These are phyloP conservation scores for Drosophila subquinaria DNA, from an alignment of 2,888 invertebrate species.

Conservation along the genomic window DNA sequence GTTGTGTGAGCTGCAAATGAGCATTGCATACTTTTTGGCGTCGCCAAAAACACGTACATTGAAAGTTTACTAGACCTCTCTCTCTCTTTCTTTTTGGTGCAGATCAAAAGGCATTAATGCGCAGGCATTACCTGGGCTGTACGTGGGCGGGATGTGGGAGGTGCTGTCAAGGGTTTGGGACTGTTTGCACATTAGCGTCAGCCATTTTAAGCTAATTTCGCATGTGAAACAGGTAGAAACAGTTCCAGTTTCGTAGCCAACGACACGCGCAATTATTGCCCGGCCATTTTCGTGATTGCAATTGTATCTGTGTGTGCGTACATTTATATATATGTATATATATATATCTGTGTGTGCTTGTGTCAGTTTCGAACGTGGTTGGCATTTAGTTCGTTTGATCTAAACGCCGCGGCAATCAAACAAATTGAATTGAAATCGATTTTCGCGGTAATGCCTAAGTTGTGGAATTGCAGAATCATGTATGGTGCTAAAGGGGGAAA, in stretches of 20 bases:
- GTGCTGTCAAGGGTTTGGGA: constrained; percentile 37
- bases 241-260: constrained; percentile 72
- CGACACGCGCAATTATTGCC: constrained; percentile 81
- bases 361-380: constrained; percentile 63
- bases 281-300: constrained; percentile 78
- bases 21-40: constrained; percentile 43
- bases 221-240: constrained; percentile 79
- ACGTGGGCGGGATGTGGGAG: background rate
- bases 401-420: constrained; percentile 70
- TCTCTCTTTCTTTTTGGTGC: constrained; percentile 18
- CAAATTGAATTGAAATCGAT: constrained; percentile 79
- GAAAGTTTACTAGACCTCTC: constrained; percentile 47
- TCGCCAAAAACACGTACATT: constrained; percentile 58
- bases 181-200: constrained; percentile 73
- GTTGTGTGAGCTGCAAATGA: constrained; percentile 27
- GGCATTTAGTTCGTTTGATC: constrained; percentile 77
- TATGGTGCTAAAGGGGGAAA: background rate
- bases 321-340: constrained; percentile 9
- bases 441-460: constrained; percentile 56
- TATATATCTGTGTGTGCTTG: constrained; percentile 27
- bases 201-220: constrained; percentile 76
- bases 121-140: constrained; percentile 21
- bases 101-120: constrained; percentile 78
- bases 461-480: constrained; percentile 52
- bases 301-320: constrained; percentile 18